Evolutionary conservation across 2,113 vertebrate genomes (phyloP).

Genomic region (Mohoua ochrocephala): DNA sequence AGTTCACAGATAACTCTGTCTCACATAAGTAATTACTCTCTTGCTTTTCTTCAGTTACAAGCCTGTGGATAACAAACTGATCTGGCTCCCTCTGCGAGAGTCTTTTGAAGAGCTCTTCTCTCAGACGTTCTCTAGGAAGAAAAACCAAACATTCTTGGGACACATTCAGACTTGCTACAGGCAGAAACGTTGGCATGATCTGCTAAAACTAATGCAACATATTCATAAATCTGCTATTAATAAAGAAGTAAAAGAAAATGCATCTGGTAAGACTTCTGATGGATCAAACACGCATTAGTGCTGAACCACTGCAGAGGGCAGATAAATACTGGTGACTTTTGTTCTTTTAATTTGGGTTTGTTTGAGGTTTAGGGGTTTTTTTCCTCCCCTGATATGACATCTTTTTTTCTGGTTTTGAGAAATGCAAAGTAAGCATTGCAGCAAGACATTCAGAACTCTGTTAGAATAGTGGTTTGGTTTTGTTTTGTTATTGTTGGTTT

Average conservation of each 20-base stretch:
- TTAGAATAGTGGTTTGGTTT: background rate
- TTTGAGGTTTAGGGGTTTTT: background rate
- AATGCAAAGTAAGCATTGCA: background rate
- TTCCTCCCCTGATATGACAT: background rate
- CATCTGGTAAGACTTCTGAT: constrained; percentile 73
- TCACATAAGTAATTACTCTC: background rate
- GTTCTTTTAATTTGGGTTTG: background rate
- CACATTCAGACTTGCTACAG: constrained; percentile 95
- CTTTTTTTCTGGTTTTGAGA: background rate
- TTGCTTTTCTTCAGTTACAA: constrained; percentile 81
- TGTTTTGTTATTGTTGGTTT: background rate
- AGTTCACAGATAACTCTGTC: background rate
- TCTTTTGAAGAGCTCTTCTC: constrained; percentile 94
- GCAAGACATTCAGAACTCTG: background rate
- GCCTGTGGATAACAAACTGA: constrained; percentile 90
- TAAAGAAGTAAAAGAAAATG: constrained; percentile 80
- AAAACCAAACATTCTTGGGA: constrained; percentile 93
- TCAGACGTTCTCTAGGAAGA: constrained; percentile 93
- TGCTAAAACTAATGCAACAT: constrained; percentile 94
- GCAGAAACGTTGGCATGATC: constrained; percentile 91
- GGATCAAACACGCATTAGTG: background rate
- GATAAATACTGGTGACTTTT: background rate
- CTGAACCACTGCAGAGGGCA: background rate
- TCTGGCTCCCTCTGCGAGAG: constrained; percentile 90
- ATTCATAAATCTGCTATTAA: constrained; percentile 87